Base-by-base conservation (phyloP, 2,113 vertebrate species). In the Calidris pygmaea region DNA sequence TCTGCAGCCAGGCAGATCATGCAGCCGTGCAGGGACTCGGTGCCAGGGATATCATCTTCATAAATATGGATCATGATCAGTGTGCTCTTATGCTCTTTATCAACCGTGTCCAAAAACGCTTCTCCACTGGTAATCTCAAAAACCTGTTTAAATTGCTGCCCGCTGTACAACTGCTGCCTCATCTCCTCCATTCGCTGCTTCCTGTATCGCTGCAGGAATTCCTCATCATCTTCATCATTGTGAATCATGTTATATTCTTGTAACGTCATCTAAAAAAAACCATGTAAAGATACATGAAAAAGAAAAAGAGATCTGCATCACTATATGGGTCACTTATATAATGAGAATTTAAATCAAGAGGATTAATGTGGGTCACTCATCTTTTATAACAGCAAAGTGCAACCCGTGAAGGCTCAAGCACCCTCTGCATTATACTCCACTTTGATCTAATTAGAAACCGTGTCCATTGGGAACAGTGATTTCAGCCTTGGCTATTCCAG, bases 141-240 rank as follows among this genome's bases (percentile, higher is more conserved):
- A 22, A 99, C 99, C 87, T 98, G 98, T 58, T 98, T 98, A 52
- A 99, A 99, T 0, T 98, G 98, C 73, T 99, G 99, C 41, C 98
- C 98, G 0, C 97, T 98, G 90, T 98, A 98, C 63, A 99, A 87
- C 97, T 99, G 99, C 78, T 98, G 98, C 29, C 98, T 98, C 99
- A 99, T 99, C 96, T 99, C 99, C 74, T 99, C 99, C 86, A 99
- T 99, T 48, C 99, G 98, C 98, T 99, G 99, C 97, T 98, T 98
- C n/a, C 99, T 98, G 97, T 99, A 99, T 53, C 98, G 99, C 98
- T 99, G 98, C 43, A 99, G 95, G 93, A 99, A 99, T 4, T 98
- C 98, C 95, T 99, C 99, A 2, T 99, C 99, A 0, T 99, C 99
- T 12, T 98, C 97, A 4, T 98, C 98, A 2, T 98, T 98, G 48